Evolutionary conservation across 2,113 vertebrate species (phyloP).

Genomic region (Oryctolagus cuniculus): mOryCun1.1 NC_091444.1:32103001-32103500

Average conservation of each 20-base stretch:
- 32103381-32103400: not conserved
- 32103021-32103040: not conserved
- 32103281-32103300: not conserved
- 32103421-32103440: not conserved
- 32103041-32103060: not conserved
- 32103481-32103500: too few relatives aligned
- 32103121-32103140: not conserved
- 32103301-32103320: not conserved
- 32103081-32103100: not conserved
- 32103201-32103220: not conserved
- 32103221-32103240: not conserved
- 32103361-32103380: not conserved
- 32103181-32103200: not conserved
- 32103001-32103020: not conserved
- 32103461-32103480: too few relatives aligned
- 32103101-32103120: not conserved
- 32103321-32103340: too few relatives aligned
- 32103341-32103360: too few relatives aligned
- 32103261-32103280: not conserved
- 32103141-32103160: not conserved
- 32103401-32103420: not conserved
- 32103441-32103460: not conserved
- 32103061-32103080: not conserved
- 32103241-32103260: not conserved
- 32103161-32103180: not conserved